Conservation (phyloP, 2,888 invertebrate species). For the Dendrolimus houi region DNA sequence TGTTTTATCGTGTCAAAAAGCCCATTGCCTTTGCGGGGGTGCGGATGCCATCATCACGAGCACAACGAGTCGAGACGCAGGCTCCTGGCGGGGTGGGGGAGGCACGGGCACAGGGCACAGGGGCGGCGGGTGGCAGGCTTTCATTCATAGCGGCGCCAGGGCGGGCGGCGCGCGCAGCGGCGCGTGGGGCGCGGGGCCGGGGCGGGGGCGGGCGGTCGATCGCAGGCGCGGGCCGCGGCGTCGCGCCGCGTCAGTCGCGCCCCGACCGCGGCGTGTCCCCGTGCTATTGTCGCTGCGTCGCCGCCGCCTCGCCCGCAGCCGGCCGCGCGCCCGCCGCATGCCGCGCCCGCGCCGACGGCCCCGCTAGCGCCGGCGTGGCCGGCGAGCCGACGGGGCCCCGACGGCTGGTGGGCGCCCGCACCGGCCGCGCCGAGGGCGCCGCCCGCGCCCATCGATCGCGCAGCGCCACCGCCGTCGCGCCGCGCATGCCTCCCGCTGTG, state of each 20-base stretch:
- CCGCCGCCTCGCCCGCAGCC: conserved; percentile 41
- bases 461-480: conserved; percentile 9
- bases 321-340: conserved; percentile 49
- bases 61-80: too few relatives aligned
- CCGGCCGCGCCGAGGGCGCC: conserved; percentile 10
- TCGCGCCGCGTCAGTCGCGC: conserved; percentile 39
- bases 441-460: conserved; percentile 7
- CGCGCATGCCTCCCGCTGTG: conserved; percentile 12
- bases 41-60: conserved; percentile 7
- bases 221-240: conserved; percentile 18
- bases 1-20: too few relatives aligned
- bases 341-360: conserved; percentile 45
- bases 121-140: conserved; percentile 3
- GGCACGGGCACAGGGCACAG: neutral
- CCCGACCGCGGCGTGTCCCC: conserved; percentile 45
- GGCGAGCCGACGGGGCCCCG: conserved; percentile 33
- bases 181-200: conserved; percentile 12
- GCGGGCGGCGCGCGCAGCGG: conserved; percentile 12
- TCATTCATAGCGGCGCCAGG: conserved; percentile 10
- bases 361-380: conserved; percentile 51
- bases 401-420: conserved; percentile 29
- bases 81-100: too few relatives aligned
- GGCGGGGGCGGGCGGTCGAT: conserved; percentile 16
- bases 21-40: conserved; percentile 1
- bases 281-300: conserved; percentile 39